These are phyloP conservation scores for Drosophila multiciliata DNA, from an alignment of 2,888 invertebrate genomes.

Conservation along the genomic window DNA sequence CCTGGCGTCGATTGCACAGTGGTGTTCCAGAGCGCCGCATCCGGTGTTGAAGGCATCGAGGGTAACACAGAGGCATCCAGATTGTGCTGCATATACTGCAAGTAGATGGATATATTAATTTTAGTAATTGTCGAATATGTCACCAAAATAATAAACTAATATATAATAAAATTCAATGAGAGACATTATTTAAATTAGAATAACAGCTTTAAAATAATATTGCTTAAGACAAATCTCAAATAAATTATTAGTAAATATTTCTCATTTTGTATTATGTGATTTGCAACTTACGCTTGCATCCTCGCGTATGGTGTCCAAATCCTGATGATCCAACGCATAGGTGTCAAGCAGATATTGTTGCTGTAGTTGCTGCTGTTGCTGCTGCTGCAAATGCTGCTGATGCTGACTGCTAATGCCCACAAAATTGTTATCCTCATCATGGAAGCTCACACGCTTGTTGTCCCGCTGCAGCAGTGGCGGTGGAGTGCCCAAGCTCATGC, in stretches of 20 bases:
- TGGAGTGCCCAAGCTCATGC: constrained; percentile 49
- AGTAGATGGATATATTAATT: constrained; percentile 17
- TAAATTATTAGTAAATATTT: neutral
- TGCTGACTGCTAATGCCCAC: constrained; percentile 33
- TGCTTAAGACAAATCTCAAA: neutral
- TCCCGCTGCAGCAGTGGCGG: constrained; percentile 79
- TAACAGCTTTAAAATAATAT: neutral
- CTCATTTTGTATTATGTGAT: no score
- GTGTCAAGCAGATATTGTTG: constrained; percentile 66
- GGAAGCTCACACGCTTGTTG: constrained; percentile 91
- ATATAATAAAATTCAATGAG: neutral
- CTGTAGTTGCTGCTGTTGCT: constrained; percentile 44
- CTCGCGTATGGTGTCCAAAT: constrained; percentile 87
- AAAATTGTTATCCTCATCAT: constrained; percentile 87
- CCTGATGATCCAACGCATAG: constrained; percentile 68
- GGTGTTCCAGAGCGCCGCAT: constrained; percentile 85
- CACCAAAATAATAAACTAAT: no score
- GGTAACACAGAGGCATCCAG: constrained; percentile 93
- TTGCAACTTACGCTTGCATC: constrained; percentile 92
- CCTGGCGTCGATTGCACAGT: constrained; percentile 91
- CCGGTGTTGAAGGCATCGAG: constrained; percentile 89
- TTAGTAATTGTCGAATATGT: neutral
- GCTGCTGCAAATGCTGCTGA: constrained; percentile 29
- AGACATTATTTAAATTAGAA: neutral
- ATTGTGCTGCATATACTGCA: constrained; percentile 85